Evolutionary conservation across 2,797 vertebrate genomes (phyloP), one percentile per base, ranked within the genome.

Genomic region (Lepilemur septentrionalis): DNA sequence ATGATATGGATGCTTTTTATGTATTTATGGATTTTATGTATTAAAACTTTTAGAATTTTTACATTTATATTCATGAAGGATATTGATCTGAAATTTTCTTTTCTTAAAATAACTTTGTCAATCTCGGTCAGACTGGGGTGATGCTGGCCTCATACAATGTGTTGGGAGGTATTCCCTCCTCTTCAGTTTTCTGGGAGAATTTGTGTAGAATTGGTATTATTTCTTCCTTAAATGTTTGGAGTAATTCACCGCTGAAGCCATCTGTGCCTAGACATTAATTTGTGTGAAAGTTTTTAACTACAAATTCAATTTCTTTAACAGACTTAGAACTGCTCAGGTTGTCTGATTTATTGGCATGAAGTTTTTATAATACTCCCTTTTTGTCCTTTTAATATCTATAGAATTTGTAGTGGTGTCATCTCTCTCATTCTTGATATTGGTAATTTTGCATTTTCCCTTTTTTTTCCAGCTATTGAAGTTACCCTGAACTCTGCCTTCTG

Each of bases 211-310:
- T 86, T 91, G 48, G 7, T 96, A 83, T 87, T 92, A 80, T 96
- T 95, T 93, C 20, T 87, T 89, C 52, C 50, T 81, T 79, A 81
- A 79, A 86, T 94, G 8, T 94, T 85, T 57, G 7, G 13, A 93
- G 23, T 83, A 89, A 91, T 93, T 90, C 23, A 90, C 22, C 63
- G 46, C 65, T 78, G 69, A 94, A 95, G 22, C 28, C 38, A 15
- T 61, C 41, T 80, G 59, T 61, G 11, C 38, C 89, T 76, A 43
- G 25, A 67, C n/a, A 87, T 95, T 73, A 52, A 79, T 93, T 83
- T 91, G 32, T 89, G 6, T 95, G 95, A 92, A 86, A 13, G 13
- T 90, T 92, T 96, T 97, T 55, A 96, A 59, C 48, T 85, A 69
- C 7, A 95, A 73, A 83, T 93, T 84, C 52, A 69, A 15, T 91